phyloP scores from a whole-genome alignment of 2,888 invertebrate species.

The Eilema griseolum region DNA sequence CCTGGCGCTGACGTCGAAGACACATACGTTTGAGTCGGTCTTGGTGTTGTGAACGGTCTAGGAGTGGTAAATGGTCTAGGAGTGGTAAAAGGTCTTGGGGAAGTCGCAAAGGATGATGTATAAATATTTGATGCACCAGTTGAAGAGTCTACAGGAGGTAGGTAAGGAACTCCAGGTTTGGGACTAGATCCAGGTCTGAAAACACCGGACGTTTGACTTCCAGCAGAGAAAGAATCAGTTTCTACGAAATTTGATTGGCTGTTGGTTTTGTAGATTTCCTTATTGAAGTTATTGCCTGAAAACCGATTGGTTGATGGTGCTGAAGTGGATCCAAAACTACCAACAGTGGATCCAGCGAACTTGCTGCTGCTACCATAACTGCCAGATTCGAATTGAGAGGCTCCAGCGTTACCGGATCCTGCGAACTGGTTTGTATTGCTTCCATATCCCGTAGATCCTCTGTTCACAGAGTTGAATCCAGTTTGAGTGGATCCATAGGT shows the following conservation, averaged over 20 bases:
- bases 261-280: slow-evolving; percentile 67
- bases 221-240: slow-evolving; percentile 74
- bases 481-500: too few species aligned
- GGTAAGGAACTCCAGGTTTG: slow-evolving; percentile 83
- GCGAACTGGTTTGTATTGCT: neutral
- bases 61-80: slow-evolving; percentile 42
- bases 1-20: slow-evolving; percentile 66
- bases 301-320: slow-evolving; percentile 59
- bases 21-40: slow-evolving; percentile 72
- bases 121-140: slow-evolving; percentile 68
- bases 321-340: slow-evolving; percentile 52
- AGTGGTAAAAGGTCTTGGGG: slow-evolving; percentile 62
- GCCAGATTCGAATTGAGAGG: neutral
- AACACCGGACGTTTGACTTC: slow-evolving; percentile 67
- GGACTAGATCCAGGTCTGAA: slow-evolving; percentile 71
- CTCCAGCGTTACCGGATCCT: neutral
- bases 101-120: slow-evolving; percentile 61
- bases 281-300: slow-evolving; percentile 55
- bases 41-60: slow-evolving; percentile 59
- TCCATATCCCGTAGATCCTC: slow-evolving; percentile 14
- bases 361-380: slow-evolving; percentile 28
- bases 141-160: slow-evolving; percentile 74
- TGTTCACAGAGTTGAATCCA: slow-evolving; percentile 33
- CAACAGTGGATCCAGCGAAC: slow-evolving; percentile 31
- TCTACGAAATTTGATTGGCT: slow-evolving; percentile 76